These are phyloP conservation scores for Omphaloscelis lunosa DNA, from an alignment of 2,888 invertebrate species.

Conservation along the genomic window DNA sequence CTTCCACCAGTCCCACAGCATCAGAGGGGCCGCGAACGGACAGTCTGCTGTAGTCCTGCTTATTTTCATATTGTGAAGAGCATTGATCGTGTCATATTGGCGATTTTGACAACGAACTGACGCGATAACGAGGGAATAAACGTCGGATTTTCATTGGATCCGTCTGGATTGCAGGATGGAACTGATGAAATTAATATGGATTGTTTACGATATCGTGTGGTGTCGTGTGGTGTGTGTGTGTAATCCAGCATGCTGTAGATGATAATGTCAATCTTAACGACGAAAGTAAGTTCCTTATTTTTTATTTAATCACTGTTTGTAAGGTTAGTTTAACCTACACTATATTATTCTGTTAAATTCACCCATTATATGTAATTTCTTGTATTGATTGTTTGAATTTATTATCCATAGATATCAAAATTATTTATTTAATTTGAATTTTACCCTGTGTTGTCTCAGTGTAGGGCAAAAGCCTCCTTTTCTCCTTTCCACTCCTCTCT, in stretches of 20 bases:
- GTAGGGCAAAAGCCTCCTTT: too few relatives aligned
- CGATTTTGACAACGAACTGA: constrained; percentile 35
- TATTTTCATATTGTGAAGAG: constrained; percentile 58
- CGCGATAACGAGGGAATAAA: constrained; percentile 38
- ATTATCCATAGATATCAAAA: too few relatives aligned
- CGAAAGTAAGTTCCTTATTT: not conserved
- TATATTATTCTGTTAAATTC: too few relatives aligned
- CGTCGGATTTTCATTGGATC: constrained; percentile 25
- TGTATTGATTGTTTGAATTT: too few relatives aligned
- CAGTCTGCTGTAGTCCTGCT: constrained; percentile 53
- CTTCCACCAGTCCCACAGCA: constrained; percentile 45
- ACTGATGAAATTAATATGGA: constrained; percentile 1
- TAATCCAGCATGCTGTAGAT: not conserved
- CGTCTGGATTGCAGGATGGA: not conserved
- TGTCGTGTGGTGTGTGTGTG: too few relatives aligned
- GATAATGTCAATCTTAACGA: not conserved
- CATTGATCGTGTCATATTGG: constrained; percentile 37
- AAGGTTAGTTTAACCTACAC: too few relatives aligned
- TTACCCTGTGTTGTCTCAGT: too few relatives aligned
- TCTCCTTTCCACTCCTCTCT: too few relatives aligned
- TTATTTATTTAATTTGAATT: too few relatives aligned
- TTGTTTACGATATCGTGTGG: constrained; percentile 2
- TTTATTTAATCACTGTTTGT: too few relatives aligned
- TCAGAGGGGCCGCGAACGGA: constrained; percentile 24
- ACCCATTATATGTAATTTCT: too few relatives aligned